Conservation (phyloP, 1,140 invertebrate species). For the Heterodera schachtii region DNA sequence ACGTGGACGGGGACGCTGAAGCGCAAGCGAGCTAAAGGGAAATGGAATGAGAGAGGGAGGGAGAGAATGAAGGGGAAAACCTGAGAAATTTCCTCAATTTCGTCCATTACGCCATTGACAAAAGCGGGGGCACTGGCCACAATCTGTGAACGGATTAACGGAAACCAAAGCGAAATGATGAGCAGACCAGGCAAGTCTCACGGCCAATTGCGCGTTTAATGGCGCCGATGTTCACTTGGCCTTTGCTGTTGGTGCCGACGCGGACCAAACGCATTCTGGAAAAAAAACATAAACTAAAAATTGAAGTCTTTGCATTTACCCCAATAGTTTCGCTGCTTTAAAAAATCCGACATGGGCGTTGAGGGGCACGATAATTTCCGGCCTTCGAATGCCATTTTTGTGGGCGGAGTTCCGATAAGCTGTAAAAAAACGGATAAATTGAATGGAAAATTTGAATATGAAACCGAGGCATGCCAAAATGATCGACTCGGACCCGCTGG, state of each 20-base stretch:
- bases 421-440: slow-evolving; percentile 85
- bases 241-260: slow-evolving; percentile 76
- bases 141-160: slow-evolving; percentile 46
- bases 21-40: slow-evolving; percentile 73
- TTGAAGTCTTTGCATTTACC: slow-evolving; percentile 49
- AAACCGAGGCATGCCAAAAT: slow-evolving; percentile 59
- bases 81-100: slow-evolving; percentile 80
- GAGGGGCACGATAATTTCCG: slow-evolving; percentile 85
- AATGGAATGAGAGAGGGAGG: neutral
- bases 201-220: slow-evolving; percentile 81
- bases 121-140: slow-evolving; percentile 93
- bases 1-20: slow-evolving; percentile 94
- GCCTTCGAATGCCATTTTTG: slow-evolving; percentile 78
- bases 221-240: slow-evolving; percentile 75
- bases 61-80: slow-evolving; percentile 51
- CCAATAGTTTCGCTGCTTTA: slow-evolving; percentile 86
- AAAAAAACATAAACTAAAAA: neutral
- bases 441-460: slow-evolving; percentile 72
- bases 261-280: slow-evolving; percentile 75
- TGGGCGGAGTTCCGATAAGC: slow-evolving; percentile 86
- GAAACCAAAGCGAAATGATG: neutral
- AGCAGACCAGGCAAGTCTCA: slow-evolving; percentile 82
- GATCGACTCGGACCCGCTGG: slow-evolving; percentile 56
- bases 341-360: slow-evolving; percentile 95
- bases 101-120: slow-evolving; percentile 95